These are phyloP conservation scores for Neoaliturus tenellus DNA, from an alignment of 2,888 invertebrate species.

Conservation along the genomic window DNA sequence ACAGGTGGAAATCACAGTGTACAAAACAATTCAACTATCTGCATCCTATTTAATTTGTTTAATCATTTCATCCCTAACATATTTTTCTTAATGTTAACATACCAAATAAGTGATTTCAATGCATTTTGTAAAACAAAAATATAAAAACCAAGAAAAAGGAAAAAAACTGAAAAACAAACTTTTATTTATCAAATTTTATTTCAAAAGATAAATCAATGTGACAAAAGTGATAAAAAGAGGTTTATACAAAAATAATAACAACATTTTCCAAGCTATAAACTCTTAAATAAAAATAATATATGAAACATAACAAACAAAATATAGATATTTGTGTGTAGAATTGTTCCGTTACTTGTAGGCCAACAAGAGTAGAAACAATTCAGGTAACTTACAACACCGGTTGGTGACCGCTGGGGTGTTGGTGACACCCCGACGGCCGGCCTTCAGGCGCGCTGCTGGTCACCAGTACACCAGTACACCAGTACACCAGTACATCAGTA, in stretches of 20 bases:
- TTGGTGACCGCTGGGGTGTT: slow-evolving; percentile 42
- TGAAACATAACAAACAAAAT: slow-evolving; percentile 58
- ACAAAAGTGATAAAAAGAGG: slow-evolving; percentile 60
- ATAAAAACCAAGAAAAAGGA: not conserved
- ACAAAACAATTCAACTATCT: too few relatives aligned
- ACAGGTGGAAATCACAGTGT: too few relatives aligned
- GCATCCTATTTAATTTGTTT: too few relatives aligned
- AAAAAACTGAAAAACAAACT: slow-evolving; percentile 40
- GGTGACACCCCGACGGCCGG: not conserved
- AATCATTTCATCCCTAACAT: too few relatives aligned
- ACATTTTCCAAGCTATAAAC: slow-evolving; percentile 56
- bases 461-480: too few relatives aligned
- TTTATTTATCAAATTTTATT: slow-evolving; percentile 56
- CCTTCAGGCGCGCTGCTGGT: slow-evolving; percentile 1
- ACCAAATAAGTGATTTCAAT: not conserved
- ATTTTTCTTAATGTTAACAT: not conserved
- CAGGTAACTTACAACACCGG: slow-evolving; percentile 58
- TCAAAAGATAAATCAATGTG: slow-evolving; percentile 60
- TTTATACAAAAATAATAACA: slow-evolving; percentile 60
- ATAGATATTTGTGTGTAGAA: slow-evolving; percentile 52
- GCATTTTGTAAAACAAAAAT: not conserved
- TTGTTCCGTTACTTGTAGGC: slow-evolving; percentile 49
- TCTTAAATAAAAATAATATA: slow-evolving; percentile 58
- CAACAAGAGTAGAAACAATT: slow-evolving; percentile 48
- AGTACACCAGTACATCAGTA: too few relatives aligned